Evolutionary conservation across 2,113 vertebrate species (phyloP).

Genomic region (Phasianus colchicus): DNA sequence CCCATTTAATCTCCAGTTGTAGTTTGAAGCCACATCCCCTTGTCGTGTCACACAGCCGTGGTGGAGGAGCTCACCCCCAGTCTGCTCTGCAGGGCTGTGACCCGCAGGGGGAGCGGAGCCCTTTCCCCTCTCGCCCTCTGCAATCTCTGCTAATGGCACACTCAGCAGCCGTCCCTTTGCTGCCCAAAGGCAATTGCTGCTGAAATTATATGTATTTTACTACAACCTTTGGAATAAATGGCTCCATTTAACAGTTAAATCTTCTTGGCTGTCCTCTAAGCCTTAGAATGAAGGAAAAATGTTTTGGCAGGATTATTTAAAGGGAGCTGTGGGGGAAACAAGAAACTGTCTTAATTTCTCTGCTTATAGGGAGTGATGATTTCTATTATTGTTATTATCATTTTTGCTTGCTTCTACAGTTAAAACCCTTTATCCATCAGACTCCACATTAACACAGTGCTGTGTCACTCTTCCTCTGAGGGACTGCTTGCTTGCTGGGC

Average conservation of each 20-base stretch:
- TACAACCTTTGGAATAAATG: background rate
- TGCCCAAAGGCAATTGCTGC: background rate
- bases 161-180: background rate
- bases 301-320: background rate
- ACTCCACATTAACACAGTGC: background rate
- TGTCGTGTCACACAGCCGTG: no score
- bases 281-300: background rate
- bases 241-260: background rate
- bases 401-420: background rate
- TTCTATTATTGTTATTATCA: background rate
- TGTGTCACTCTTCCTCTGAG: background rate
- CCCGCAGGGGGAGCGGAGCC: background rate
- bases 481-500: background rate
- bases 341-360: background rate
- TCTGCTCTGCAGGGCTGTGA: background rate
- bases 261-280: background rate
- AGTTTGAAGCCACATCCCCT: no score
- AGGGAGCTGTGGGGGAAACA: background rate
- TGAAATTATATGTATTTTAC: background rate
- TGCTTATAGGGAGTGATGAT: accelerated
- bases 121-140: background rate
- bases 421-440: background rate
- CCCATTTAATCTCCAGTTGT: no score
- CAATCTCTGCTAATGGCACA: background rate
- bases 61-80: background rate